These are phyloP conservation scores for Scolanthus callimorphus DNA, from an alignment of 92 coral and sea anemone species.

Conservation along the genomic window DNA sequence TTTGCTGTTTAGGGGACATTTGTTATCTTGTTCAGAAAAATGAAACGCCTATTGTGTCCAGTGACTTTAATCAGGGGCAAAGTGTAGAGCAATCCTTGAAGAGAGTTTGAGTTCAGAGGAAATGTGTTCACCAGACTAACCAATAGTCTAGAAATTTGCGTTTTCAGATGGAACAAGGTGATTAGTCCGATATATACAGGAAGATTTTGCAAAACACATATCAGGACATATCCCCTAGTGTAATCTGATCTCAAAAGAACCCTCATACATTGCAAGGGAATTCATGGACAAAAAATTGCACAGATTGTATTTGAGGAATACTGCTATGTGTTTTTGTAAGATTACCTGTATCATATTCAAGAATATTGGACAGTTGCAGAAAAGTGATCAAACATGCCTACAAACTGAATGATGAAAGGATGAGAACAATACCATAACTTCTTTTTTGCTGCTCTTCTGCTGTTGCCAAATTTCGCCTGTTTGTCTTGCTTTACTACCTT, in stretches of 20 bases:
- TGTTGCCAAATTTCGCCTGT: slow-evolving; percentile 44
- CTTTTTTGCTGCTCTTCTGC: slow-evolving; percentile 89
- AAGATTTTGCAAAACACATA: not conserved
- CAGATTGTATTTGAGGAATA: no score
- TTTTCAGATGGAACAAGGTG: slow-evolving; percentile 26
- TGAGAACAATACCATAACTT: slow-evolving; percentile 99
- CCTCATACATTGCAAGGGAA: no score
- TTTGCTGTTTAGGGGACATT: no score
- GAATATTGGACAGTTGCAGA: slow-evolving; percentile 23
- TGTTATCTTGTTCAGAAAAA: no score
- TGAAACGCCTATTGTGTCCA: no score
- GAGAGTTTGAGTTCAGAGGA: slow-evolving; percentile 15
- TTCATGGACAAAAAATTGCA: no score
- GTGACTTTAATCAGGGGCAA: no score
- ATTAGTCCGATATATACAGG: slow-evolving; percentile 17
- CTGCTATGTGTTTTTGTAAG: no score
- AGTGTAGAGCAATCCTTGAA: no score
- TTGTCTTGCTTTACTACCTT: slow-evolving; percentile 47
- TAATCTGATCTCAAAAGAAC: no score
- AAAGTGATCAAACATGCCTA: slow-evolving; percentile 2
- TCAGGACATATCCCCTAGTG: no score
- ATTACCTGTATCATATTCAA: not conserved
- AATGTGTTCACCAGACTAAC: slow-evolving; percentile 34
- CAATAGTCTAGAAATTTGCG: slow-evolving; percentile 15
- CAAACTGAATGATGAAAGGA: slow-evolving; percentile 76